These are phyloP conservation scores for Urocyon cinereoargenteus DNA, from an alignment of 2,797 vertebrate genomes.

Conservation along the genomic window DNA sequence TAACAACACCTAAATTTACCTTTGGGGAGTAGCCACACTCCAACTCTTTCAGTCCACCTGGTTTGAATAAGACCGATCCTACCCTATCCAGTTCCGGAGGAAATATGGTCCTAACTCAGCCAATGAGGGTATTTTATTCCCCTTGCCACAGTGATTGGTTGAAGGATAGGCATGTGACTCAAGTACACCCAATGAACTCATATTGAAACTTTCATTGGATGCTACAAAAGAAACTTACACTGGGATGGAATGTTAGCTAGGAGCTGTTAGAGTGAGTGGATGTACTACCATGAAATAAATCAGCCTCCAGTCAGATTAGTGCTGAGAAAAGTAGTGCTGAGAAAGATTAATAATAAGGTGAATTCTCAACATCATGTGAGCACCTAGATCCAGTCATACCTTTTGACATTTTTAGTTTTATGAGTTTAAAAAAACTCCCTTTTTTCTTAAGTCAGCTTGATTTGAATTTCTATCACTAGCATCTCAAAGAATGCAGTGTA, in stretches of 20 bases:
- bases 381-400: background rate
- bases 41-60: background rate
- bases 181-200: background rate
- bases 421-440: background rate
- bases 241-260: background rate
- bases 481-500: background rate
- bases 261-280: background rate
- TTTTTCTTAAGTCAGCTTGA: slow-evolving; percentile 8
- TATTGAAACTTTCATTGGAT: background rate
- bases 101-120: background rate
- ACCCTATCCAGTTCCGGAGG: background rate
- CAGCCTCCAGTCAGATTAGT: background rate
- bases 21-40: background rate
- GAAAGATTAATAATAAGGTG: background rate
- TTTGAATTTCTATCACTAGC: background rate
- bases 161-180: background rate
- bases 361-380: background rate
- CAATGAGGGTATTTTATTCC: background rate
- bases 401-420: background rate
- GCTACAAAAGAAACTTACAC: background rate
- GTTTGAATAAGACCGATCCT: background rate
- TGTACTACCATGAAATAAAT: slow-evolving; percentile 26
- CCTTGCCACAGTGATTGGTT: background rate
- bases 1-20: background rate
- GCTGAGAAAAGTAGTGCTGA: background rate